These are phyloP conservation scores for Meles meles DNA, from an alignment of 2,113 vertebrate species.

Conservation along the genomic window DNA sequence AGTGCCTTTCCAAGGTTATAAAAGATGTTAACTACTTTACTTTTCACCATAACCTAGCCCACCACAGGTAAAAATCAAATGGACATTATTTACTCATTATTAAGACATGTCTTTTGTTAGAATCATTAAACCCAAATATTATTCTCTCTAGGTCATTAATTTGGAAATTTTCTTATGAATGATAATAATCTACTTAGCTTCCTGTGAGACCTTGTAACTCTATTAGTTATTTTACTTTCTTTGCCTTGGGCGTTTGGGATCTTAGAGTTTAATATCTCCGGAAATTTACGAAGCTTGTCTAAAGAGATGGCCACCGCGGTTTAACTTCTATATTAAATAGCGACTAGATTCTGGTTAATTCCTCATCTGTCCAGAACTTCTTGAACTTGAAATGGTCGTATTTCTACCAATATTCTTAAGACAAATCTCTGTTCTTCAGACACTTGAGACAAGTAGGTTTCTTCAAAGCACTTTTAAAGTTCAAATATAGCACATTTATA, in stretches of 20 bases:
- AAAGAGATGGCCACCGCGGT: conserved; percentile 45
- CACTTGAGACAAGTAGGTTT: conserved; percentile 52
- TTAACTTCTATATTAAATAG: conserved; percentile 51
- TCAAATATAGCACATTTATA: conserved; percentile 67
- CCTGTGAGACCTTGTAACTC: conserved; percentile 57
- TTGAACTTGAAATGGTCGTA: conserved; percentile 48
- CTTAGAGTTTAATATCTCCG: conserved; percentile 55
- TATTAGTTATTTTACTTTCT: conserved; percentile 67
- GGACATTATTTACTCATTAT: conserved; percentile 68
- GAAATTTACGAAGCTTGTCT: conserved; percentile 70
- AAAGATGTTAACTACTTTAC: conserved; percentile 31
- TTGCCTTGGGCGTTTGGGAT: conserved; percentile 63
- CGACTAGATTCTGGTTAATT: conserved; percentile 40
- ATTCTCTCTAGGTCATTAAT: conserved; percentile 71
- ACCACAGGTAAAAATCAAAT: conserved; percentile 46
- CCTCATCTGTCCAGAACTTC: conserved; percentile 33
- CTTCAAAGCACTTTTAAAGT: conserved; percentile 68
- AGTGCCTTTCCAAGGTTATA: conserved; percentile 28
- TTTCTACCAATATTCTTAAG: conserved; percentile 56
- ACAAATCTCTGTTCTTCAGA: conserved; percentile 45
- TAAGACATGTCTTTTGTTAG: conserved; percentile 60
- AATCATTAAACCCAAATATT: conserved; percentile 73
- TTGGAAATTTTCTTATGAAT: conserved; percentile 68
- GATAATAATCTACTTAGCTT: conserved; percentile 68
- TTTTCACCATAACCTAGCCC: not conserved